Conservation (phyloP, 2,797 vertebrate species). For the Benthosema pterotum region DNA sequence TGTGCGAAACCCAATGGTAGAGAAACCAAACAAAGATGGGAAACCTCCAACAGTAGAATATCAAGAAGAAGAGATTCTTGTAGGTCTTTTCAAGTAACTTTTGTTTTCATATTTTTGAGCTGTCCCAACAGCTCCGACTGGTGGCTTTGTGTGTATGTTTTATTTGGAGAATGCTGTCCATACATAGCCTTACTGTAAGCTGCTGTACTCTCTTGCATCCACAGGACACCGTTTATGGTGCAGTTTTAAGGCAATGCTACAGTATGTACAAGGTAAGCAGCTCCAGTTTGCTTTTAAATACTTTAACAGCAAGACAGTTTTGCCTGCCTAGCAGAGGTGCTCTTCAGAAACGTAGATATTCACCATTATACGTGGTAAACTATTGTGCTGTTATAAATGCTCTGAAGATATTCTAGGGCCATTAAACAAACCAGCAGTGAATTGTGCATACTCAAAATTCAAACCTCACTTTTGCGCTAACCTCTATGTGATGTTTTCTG, state of each 20-base stretch:
- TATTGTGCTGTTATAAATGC: too few species aligned
- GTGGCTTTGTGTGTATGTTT: neutral
- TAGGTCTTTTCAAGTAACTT: conserved; percentile 65
- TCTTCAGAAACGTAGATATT: neutral
- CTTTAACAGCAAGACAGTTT: neutral
- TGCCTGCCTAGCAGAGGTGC: neutral
- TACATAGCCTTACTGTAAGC: neutral
- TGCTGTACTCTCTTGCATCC: conserved; percentile 12
- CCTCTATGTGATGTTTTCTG: too few species aligned
- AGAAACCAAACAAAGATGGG: conserved; percentile 94
- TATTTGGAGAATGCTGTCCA: neutral
- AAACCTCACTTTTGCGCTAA: too few species aligned
- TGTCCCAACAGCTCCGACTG: neutral
- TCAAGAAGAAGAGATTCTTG: conserved; percentile 96
- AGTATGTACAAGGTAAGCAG: conserved; percentile 97
- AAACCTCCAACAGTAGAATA: conserved; percentile 92
- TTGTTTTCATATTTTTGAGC: conserved; percentile 23
- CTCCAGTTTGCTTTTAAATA: neutral
- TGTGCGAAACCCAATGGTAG: conserved; percentile 93
- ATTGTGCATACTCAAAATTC: too few species aligned
- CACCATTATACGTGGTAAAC: too few species aligned
- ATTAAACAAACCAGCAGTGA: too few species aligned
- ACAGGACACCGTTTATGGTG: conserved; percentile 95
- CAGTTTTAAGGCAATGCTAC: conserved; percentile 95
- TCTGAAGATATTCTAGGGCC: too few species aligned